Base-by-base conservation (phyloP, 2,797 vertebrate species). In the Schizopygopsis malacanthus region DNA sequence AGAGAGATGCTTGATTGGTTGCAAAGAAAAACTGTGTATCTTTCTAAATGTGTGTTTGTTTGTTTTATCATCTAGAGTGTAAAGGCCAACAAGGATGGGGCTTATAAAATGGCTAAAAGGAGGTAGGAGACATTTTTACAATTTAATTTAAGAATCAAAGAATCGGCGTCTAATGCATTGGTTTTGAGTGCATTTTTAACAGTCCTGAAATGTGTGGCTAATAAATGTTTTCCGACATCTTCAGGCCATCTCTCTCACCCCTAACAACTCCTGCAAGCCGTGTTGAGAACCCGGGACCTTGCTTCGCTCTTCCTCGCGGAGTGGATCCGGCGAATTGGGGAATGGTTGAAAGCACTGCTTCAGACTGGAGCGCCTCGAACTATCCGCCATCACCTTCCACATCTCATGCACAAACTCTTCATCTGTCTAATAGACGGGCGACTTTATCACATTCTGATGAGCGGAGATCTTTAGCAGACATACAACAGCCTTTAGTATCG, bases 201-300 rank as follows among this genome's bases (percentile, higher is more conserved):
- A 80, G 67, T 67, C 3, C 18, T 52, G 3, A n/a, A 63, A 47
- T 75, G 28, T 73, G 70, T 83, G 20, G 4, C 3, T 81, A 65
- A 83, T 73, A 52, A 25, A 79, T 72, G 33, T 71, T 81, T 73
- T 85, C 47, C 50, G 45, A 33, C 45, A 1, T 85, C 43, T 67
- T 81, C 54, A 90, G 89, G 83, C 41, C 71, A 83, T 69, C 86
- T 52, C 39, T 82, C 86, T 79, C 89, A 50, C 71, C 63, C 5
- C 10, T 59, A 50, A 79, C 82, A 61, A 77, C 11, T 78, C n/a
- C 87, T 39, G 50, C 65, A 85, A 61, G 56, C 56, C 86, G 39
- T n/a, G 13, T 67, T 81, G 79, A 54, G 50, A 86, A 72, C 41
- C 43, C 71, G 41, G 25, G 20, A 52, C 45, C 78, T 69, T 88